A percentile compares a stretch with the other conserved stretches of the same genome.
Evolutionary conservation across 1,140 invertebrate species (phyloP).

Genomic region (Pogonomyrmex barbatus): DNA sequence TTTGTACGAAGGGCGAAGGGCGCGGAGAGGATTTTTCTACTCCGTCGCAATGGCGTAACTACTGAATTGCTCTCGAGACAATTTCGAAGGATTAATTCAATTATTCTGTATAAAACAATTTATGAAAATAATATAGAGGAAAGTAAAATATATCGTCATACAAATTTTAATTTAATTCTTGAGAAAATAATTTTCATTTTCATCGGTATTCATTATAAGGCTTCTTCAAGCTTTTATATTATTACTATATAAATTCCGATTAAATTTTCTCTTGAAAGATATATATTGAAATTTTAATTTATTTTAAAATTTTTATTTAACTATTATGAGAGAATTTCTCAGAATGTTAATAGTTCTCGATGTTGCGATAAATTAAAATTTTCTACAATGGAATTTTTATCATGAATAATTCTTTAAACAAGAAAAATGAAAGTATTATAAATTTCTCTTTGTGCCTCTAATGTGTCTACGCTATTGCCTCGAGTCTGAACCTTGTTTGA

Average conservation of each 20-base stretch:
- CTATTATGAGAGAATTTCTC: neutral
- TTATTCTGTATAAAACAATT: neutral
- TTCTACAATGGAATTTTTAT: neutral
- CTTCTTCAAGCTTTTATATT: neutral
- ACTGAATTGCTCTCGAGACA: neutral
- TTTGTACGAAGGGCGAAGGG: constrained; percentile 64
- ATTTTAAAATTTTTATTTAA: neutral
- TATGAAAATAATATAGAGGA: neutral
- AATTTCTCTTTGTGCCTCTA: neutral
- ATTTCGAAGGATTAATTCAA: constrained; percentile 18
- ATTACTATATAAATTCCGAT: neutral
- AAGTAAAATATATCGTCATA: neutral
- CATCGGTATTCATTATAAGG: neutral
- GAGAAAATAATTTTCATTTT: neutral
- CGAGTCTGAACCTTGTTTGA: constrained; percentile 65
- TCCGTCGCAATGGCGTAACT: constrained; percentile 58
- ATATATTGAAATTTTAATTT: neutral
- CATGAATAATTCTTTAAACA: neutral
- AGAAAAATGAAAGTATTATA: neutral
- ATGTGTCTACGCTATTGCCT: constrained; percentile 64
- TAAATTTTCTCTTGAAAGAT: neutral
- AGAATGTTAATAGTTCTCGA: neutral
- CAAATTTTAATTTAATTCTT: neutral
- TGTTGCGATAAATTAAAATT: neutral
- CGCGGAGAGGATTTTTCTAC: constrained; percentile 60